phyloP scores from a whole-genome alignment of 2,888 invertebrate genomes.

The Philonicus albiceps region DNA sequence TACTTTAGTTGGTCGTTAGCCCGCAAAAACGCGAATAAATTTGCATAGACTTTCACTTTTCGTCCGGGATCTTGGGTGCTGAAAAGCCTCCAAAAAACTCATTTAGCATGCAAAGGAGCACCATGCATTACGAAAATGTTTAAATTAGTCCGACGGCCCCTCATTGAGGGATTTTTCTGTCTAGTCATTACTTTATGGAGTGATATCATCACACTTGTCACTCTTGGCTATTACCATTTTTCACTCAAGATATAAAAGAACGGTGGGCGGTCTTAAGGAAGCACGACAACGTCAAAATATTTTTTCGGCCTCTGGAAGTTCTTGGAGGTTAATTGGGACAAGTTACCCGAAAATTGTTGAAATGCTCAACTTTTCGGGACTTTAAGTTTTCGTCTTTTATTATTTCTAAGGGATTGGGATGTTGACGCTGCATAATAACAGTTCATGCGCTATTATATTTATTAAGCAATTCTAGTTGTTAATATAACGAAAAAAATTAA shows the following conservation, averaged over 20 bases:
- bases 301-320: neutral
- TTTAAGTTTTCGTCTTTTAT: neutral
- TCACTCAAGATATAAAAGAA: neutral
- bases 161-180: constrained; percentile 11
- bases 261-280: neutral
- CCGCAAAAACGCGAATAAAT: constrained; percentile 27
- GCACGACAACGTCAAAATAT: neutral
- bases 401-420: neutral
- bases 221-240: neutral
- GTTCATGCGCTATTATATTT: too few species aligned
- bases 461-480: too few species aligned
- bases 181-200: neutral
- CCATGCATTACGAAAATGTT: constrained; percentile 22
- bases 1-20: constrained; percentile 9
- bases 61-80: neutral
- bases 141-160: neutral
- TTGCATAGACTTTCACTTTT: constrained; percentile 37
- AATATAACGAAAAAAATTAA: neutral
- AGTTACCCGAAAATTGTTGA: neutral
- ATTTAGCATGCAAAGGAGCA: constrained; percentile 20
- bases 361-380: neutral
- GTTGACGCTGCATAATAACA: neutral
- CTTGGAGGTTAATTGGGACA: neutral
- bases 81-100: neutral
- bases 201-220: constrained; percentile 6